Percentiles rank a stretch among this genome's conserved stretches.
These are phyloP conservation scores for Sclerodermus sp. DNA, from an alignment of 2,888 invertebrate genomes.

Conservation along the genomic window DNA sequence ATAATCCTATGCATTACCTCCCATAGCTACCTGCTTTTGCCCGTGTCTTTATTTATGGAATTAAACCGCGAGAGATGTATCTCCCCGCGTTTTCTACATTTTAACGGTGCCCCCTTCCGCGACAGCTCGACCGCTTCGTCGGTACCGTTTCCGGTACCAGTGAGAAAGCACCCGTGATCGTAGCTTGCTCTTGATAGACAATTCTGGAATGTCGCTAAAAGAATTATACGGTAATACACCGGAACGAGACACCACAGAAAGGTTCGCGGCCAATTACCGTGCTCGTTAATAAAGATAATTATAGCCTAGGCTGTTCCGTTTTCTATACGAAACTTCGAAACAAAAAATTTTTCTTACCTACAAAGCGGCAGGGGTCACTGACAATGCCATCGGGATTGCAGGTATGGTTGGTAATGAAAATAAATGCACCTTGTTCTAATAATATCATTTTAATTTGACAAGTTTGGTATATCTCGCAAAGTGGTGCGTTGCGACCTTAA, in stretches of 20 bases:
- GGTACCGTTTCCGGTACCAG: slow-evolving; percentile 32
- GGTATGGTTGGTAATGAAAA: no score
- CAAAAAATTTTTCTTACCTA: no score
- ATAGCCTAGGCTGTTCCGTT: slow-evolving; percentile 1
- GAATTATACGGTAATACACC: slow-evolving; percentile 34
- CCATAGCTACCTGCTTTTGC: slow-evolving; percentile 37
- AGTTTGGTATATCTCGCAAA: no score
- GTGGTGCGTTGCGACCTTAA: no score
- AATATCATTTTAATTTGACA: no score
- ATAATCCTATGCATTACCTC: slow-evolving; percentile 56
- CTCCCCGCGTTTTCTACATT: slow-evolving; percentile 36
- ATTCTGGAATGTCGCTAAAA: slow-evolving; percentile 30
- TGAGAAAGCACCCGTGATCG: slow-evolving; percentile 38
- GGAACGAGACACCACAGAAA: slow-evolving; percentile 2
- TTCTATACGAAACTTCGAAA: no score
- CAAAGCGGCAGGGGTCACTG: no score
- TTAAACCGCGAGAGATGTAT: slow-evolving; percentile 46
- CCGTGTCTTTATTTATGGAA: slow-evolving; percentile 47
- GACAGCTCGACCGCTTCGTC: neutral
- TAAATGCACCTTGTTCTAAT: no score
- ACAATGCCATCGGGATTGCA: no score
- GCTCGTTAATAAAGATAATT: slow-evolving; percentile 31
- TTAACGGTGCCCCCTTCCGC: slow-evolving; percentile 32
- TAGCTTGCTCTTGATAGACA: slow-evolving; percentile 28
- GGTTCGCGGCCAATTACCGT: slow-evolving; percentile 31